Evolutionary conservation across 2,888 invertebrate species (phyloP).

Genomic region (Apocheima hispidaria): DNA sequence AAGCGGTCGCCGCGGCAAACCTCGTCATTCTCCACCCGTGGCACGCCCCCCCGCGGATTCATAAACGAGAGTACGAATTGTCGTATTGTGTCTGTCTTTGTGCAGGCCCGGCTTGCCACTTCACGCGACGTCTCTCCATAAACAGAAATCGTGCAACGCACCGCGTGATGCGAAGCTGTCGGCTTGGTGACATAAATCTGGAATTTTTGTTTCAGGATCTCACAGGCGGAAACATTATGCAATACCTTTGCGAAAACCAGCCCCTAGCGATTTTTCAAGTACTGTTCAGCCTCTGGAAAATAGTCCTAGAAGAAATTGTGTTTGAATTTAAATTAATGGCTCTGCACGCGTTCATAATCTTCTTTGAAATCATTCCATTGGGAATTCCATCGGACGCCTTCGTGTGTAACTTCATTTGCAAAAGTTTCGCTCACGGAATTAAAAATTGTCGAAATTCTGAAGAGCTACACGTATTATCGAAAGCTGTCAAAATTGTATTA

Average conservation of each 20-base stretch:
- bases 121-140: no score
- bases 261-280: constrained; percentile 84
- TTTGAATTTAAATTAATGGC: constrained; percentile 82
- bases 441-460: constrained; percentile 64
- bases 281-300: constrained; percentile 78
- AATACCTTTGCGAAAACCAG: constrained; percentile 74
- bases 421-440: constrained; percentile 82
- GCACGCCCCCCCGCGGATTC: no score
- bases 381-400: constrained; percentile 79
- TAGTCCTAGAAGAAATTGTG: constrained; percentile 75
- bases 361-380: constrained; percentile 76
- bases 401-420: constrained; percentile 84
- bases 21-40: no score
- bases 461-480: constrained; percentile 62
- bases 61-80: no score
- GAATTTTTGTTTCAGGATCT: constrained; percentile 60
- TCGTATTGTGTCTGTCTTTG: no score
- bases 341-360: constrained; percentile 85
- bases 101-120: no score
- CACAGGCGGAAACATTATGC: constrained; percentile 66
- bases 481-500: constrained; percentile 77
- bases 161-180: no score
- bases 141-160: no score
- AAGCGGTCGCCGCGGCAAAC: no score
- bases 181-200: constrained; percentile 13